Percentiles rank a stretch among this genome's conserved stretches.
These are phyloP conservation scores for Coremacera marginata DNA, from an alignment of 2,888 invertebrate species.

Conservation along the genomic window DNA sequence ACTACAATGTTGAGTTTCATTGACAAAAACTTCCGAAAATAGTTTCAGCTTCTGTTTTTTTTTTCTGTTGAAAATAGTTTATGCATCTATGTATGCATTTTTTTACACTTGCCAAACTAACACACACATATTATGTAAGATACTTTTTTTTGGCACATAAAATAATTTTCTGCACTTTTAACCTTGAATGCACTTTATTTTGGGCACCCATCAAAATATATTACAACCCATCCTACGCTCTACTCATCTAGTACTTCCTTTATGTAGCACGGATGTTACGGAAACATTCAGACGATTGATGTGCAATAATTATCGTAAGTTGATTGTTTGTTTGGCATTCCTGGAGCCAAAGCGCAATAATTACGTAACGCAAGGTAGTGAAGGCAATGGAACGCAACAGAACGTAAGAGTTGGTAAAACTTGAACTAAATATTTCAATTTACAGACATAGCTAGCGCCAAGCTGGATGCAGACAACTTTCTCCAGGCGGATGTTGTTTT, in stretches of 20 bases:
- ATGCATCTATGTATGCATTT: not conserved
- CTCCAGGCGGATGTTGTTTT: not conserved
- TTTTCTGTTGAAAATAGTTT: not conserved
- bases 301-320: constrained; percentile 65
- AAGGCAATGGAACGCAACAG: not conserved
- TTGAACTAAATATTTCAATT: constrained; percentile 12
- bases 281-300: constrained; percentile 58
- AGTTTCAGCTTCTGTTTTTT: not conserved
- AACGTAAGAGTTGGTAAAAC: not conserved
- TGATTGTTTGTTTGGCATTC: constrained; percentile 62
- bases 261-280: constrained; percentile 38
- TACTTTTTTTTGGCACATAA: no score
- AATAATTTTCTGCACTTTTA: not conserved
- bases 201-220: not conserved
- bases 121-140: no score
- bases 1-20: not conserved
- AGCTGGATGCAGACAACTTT: not conserved
- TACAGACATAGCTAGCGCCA: constrained; percentile 11
- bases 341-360: not conserved
- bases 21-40: not conserved
- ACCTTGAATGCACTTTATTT: not conserved
- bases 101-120: not conserved
- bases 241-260: not conserved
- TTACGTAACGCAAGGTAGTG: not conserved
- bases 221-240: not conserved